phyloP scores from a whole-genome alignment of 2,113 vertebrate genomes.

The Rhagologus leucostigma region DNA sequence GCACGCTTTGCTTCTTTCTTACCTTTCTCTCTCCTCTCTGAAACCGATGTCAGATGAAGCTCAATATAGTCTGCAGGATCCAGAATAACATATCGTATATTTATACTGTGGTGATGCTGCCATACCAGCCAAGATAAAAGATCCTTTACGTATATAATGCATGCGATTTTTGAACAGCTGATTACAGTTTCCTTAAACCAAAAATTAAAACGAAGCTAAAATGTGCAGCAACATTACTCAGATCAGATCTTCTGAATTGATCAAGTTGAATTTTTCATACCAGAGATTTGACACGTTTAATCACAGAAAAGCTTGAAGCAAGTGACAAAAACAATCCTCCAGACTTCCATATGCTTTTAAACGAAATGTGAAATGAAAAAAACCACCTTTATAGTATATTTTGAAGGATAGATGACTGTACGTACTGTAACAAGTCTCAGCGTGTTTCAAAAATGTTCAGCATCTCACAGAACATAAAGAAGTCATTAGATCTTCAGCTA shows the following conservation, averaged over 20 bases:
- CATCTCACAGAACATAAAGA: background rate
- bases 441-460: background rate
- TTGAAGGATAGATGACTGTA: background rate
- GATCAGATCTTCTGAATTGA: background rate
- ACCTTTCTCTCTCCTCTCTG: background rate
- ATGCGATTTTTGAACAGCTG: background rate
- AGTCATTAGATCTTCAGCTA: background rate
- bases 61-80: background rate
- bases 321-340: background rate
- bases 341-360: background rate
- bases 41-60: background rate
- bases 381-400: background rate
- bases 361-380: background rate
- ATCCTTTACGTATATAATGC: background rate
- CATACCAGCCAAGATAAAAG: background rate
- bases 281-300: background rate
- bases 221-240: background rate
- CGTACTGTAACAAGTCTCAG: background rate
- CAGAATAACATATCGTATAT: background rate
- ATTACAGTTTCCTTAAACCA: background rate
- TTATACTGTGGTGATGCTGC: background rate
- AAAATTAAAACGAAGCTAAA: background rate
- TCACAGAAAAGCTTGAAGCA: background rate
- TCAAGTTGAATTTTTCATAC: background rate
- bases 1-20: background rate